Percentiles rank a stretch among this genome's conserved stretches.
Evolutionary conservation across 2,113 vertebrate species (phyloP).

Genomic region (Octodon degus): DNA sequence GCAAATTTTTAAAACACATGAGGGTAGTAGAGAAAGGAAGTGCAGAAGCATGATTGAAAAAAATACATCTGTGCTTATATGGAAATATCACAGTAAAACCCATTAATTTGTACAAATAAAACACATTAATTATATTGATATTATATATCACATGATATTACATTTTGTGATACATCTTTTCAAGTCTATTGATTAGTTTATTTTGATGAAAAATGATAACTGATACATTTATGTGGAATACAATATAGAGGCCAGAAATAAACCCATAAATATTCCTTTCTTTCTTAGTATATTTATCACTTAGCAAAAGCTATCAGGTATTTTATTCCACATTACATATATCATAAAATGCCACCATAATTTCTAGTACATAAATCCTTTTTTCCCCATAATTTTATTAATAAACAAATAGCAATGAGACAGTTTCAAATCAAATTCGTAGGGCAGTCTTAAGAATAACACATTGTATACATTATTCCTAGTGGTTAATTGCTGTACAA

Average conservation of each 20-base stretch:
- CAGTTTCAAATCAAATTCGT: too few species aligned
- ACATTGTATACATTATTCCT: too few species aligned
- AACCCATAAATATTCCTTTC: neutral
- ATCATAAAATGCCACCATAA: constrained; percentile 92
- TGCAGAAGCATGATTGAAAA: neutral
- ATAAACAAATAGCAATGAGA: too few species aligned
- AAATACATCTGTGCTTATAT: neutral
- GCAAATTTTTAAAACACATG: neutral
- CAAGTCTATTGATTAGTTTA: neutral
- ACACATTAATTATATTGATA: neutral
- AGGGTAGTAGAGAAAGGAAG: neutral
- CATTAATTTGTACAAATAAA: neutral
- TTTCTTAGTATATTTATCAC: constrained; percentile 65
- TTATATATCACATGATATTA: neutral
- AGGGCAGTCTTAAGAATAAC: too few species aligned
- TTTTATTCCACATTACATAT: constrained; percentile 92
- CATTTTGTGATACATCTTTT: neutral
- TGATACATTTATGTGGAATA: neutral
- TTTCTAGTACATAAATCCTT: constrained; percentile 80
- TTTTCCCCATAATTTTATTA: too few species aligned
- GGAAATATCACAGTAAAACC: neutral
- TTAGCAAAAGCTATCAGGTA: constrained; percentile 88
- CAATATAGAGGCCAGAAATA: neutral
- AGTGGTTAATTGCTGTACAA: too few species aligned
- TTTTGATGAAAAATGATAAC: neutral